phyloP scores from a whole-genome alignment of 2,113 vertebrate genomes.

The Pelmatolapia mariae region DNA sequence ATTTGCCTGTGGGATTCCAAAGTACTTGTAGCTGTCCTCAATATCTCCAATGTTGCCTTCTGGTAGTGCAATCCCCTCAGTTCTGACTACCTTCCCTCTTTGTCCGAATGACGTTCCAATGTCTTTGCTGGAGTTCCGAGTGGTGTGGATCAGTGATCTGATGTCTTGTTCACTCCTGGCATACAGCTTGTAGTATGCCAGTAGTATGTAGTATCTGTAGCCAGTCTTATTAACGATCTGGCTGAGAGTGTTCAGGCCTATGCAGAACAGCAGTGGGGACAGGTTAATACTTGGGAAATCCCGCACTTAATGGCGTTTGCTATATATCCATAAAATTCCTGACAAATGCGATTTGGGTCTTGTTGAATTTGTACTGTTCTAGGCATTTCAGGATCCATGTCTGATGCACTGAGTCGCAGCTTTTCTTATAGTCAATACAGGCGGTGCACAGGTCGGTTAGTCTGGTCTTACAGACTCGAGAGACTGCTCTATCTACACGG shows the following conservation, averaged over 20 bases:
- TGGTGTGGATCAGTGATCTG: neutral
- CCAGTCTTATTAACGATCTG: neutral
- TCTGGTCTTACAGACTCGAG: neutral
- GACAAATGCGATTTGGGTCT: neutral
- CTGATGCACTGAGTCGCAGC: neutral
- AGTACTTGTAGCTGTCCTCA: neutral
- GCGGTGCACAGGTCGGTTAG: neutral
- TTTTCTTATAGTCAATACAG: neutral
- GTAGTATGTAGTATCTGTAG: neutral
- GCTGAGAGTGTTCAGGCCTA: neutral
- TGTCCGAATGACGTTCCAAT: neutral
- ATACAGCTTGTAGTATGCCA: neutral
- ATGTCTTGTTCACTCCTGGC: neutral
- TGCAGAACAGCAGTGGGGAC: neutral
- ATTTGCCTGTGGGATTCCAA: neutral
- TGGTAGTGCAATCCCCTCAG: accelerated
- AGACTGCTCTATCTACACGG: accelerated
- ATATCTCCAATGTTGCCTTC: neutral
- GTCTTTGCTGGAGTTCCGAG: neutral
- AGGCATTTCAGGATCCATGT: neutral
- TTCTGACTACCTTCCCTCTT: neutral
- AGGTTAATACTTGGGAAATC: neutral
- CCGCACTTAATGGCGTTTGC: neutral
- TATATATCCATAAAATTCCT: neutral
- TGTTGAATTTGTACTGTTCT: neutral